Evolutionary conservation across 2,888 invertebrate genomes (phyloP).

Genomic region (Diplolepis rosae): DNA sequence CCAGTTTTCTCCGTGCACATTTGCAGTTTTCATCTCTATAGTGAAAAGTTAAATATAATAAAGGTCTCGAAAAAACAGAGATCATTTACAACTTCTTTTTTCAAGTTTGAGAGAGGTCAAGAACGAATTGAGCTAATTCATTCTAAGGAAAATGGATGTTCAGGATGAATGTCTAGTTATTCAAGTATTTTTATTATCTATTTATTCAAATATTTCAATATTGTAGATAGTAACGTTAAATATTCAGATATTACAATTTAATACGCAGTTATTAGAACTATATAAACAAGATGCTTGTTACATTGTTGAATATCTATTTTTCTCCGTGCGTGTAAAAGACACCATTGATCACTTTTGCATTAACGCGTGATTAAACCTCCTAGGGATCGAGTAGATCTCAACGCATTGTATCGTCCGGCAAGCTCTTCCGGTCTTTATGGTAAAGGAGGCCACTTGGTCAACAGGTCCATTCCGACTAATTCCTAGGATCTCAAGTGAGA

Average conservation of each 20-base stretch:
- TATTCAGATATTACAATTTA: no score
- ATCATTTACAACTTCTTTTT: neutral
- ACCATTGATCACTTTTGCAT: neutral
- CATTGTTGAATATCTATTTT: no score
- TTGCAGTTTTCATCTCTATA: no score
- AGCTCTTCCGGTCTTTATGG: constrained; percentile 68
- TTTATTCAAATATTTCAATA: no score
- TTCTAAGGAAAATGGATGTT: no score
- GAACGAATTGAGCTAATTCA: neutral
- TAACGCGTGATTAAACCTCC: neutral
- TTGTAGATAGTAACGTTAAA: no score
- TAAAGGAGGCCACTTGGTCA: constrained; percentile 73
- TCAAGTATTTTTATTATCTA: no score
- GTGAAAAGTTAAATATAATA: no score
- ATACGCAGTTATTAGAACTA: no score
- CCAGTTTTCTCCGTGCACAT: no score
- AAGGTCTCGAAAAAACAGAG: neutral
- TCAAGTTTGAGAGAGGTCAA: neutral
- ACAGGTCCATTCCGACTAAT: constrained; percentile 69
- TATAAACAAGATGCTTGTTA: no score
- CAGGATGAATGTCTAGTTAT: no score
- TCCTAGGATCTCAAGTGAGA: constrained; percentile 68
- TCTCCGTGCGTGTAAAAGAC: neutral
- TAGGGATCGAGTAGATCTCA: constrained; percentile 43
- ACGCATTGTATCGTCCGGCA: constrained; percentile 50